Evolutionary conservation across 2,797 vertebrate genomes (phyloP).

Genomic region (Microctenopoma stevenorrisi): DNA sequence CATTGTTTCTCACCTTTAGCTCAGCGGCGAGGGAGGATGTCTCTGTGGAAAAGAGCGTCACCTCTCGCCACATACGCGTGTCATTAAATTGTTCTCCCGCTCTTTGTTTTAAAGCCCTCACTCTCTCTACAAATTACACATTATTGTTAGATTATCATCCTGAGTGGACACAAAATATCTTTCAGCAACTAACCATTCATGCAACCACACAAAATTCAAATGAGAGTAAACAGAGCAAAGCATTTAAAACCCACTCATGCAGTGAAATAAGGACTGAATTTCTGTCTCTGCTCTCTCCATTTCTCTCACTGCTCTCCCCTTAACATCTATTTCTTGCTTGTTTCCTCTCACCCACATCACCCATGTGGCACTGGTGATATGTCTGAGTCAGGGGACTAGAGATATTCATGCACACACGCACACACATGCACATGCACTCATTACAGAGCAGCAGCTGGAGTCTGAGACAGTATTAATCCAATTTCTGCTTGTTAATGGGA

Average conservation of each 20-base stretch:
- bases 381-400: slow-evolving; percentile 65
- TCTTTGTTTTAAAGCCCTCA: slow-evolving; percentile 5
- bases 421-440: slow-evolving; percentile 42
- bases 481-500: slow-evolving; percentile 86
- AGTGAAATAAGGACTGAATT: not conserved
- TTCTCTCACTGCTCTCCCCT: slow-evolving; percentile 32
- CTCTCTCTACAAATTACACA: not conserved
- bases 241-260: not conserved
- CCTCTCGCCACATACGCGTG: slow-evolving; percentile 49
- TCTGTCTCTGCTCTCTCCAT: slow-evolving; percentile 10
- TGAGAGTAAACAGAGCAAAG: not conserved
- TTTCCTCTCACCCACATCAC: slow-evolving; percentile 55
- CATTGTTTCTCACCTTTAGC: slow-evolving; percentile 81
- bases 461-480: slow-evolving; percentile 82
- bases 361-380: slow-evolving; percentile 69
- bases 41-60: slow-evolving; percentile 59
- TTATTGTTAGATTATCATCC: not conserved
- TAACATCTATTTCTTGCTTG: slow-evolving; percentile 29
- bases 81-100: slow-evolving; percentile 33
- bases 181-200: not conserved
- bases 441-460: slow-evolving; percentile 77
- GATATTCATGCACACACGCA: slow-evolving; percentile 23
- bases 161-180: not conserved
- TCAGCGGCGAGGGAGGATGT: slow-evolving; percentile 56
- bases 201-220: not conserved